Percentiles rank a stretch among this genome's conserved stretches.
These are phyloP conservation scores for Cossypha dichroa DNA, from an alignment of 2,797 vertebrate species.

Conservation along the genomic window DNA sequence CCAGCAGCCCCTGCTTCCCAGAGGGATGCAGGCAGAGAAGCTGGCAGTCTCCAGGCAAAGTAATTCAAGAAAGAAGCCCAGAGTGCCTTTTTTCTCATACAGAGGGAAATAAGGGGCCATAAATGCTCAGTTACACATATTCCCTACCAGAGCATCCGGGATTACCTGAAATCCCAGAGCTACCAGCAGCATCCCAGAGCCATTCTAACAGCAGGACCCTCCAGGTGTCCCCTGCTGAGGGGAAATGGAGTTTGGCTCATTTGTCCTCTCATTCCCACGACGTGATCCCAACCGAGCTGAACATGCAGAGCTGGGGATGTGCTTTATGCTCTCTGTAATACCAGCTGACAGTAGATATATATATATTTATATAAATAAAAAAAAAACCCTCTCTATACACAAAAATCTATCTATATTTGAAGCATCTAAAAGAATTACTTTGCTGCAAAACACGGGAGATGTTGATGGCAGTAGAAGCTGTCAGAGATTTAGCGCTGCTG, in stretches of 20 bases:
- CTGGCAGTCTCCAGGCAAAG: background rate
- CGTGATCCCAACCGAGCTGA: background rate
- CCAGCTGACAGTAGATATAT: background rate
- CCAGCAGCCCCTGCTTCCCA: background rate
- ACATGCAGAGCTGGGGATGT: background rate
- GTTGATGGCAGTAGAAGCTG: background rate
- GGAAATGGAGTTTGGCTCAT: background rate
- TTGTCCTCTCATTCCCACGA: background rate
- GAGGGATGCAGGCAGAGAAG: background rate
- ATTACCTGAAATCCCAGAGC: background rate
- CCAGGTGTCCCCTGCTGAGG: background rate
- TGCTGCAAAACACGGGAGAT: background rate
- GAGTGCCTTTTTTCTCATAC: background rate
- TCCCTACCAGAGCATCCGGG: background rate
- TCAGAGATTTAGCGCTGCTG: conserved; percentile 11
- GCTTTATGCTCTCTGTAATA: background rate
- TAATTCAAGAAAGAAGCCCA: background rate
- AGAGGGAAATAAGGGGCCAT: background rate
- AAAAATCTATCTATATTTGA: conserved; percentile 11
- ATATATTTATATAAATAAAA: background rate
- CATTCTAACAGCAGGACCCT: background rate
- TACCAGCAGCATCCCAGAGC: background rate
- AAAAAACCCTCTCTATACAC: background rate
- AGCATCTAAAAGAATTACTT: background rate
- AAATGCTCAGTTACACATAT: background rate